Evolutionary conservation across 2,113 vertebrate genomes (phyloP).

Genomic region (Archocentrus centrarchus): DNA sequence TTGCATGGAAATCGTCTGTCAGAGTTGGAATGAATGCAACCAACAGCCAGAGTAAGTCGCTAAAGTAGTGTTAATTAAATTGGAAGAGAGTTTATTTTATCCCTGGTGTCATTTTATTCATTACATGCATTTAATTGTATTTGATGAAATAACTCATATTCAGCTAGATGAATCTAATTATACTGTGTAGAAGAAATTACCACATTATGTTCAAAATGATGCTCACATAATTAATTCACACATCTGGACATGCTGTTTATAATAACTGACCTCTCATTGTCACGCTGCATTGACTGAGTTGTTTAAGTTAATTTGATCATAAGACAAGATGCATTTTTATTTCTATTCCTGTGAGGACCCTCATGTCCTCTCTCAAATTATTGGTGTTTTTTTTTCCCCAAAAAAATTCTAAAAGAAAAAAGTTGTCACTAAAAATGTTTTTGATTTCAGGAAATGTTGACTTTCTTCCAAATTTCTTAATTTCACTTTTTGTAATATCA

Average conservation of each 20-base stretch:
- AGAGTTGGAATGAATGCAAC: neutral
- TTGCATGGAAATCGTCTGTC: constrained; percentile 11
- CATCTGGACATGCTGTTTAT: neutral
- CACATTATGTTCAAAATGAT: neutral
- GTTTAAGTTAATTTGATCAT: neutral
- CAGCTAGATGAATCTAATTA: neutral
- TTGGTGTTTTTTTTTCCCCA: neutral
- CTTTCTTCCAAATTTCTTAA: too few species aligned
- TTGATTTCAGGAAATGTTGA: neutral
- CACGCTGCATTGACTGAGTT: neutral
- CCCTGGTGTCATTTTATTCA: neutral
- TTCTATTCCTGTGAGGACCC: neutral
- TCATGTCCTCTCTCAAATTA: neutral
- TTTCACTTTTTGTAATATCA: too few species aligned
- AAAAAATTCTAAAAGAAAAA: neutral
- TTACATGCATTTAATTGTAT: neutral
- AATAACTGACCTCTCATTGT: neutral
- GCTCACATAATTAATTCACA: neutral
- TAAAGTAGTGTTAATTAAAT: constrained; percentile 19
- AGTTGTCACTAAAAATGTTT: neutral
- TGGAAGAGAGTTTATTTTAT: constrained; percentile 18
- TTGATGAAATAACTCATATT: constrained; percentile 1
- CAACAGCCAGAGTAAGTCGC: neutral
- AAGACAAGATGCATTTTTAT: neutral
- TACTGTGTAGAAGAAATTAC: neutral